Conservation (phyloP, 2,797 vertebrate species). For the Myoxocephalus aenaeus region DNA sequence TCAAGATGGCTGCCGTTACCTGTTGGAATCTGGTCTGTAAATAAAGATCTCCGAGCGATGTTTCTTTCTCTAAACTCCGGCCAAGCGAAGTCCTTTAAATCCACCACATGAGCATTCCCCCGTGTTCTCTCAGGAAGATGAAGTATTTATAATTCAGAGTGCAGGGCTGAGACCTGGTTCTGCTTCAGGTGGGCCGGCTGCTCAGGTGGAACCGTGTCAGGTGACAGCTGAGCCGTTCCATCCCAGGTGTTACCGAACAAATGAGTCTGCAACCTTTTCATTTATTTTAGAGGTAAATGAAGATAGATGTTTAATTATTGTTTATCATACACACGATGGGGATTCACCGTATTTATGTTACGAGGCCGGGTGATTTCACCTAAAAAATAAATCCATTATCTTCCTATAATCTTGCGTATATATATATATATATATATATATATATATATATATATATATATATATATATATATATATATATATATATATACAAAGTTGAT, state of each 20-base stretch:
- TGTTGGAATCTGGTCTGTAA: slow-evolving; percentile 2
- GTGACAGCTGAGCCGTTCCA: neutral
- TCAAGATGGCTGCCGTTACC: slow-evolving; percentile 8
- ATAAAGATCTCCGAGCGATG: neutral
- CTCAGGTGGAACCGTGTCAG: neutral
- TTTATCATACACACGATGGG: too few species aligned
- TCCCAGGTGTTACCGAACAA: neutral
- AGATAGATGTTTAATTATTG: too few species aligned
- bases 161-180: neutral
- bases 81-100: neutral
- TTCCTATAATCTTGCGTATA: neutral
- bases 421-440: neutral
- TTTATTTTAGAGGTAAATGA: too few species aligned
- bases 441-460: too few species aligned
- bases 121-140: neutral
- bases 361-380: neutral
- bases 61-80: neutral
- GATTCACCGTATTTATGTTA: neutral
- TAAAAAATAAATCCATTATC: neutral
- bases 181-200: neutral
- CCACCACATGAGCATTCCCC: neutral
- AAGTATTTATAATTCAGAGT: neutral
- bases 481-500: too few species aligned
- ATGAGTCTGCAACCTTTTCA: neutral
- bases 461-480: too few species aligned